Conservation (phyloP, 2,888 invertebrate species). For the Mimas tiliae region DNA sequence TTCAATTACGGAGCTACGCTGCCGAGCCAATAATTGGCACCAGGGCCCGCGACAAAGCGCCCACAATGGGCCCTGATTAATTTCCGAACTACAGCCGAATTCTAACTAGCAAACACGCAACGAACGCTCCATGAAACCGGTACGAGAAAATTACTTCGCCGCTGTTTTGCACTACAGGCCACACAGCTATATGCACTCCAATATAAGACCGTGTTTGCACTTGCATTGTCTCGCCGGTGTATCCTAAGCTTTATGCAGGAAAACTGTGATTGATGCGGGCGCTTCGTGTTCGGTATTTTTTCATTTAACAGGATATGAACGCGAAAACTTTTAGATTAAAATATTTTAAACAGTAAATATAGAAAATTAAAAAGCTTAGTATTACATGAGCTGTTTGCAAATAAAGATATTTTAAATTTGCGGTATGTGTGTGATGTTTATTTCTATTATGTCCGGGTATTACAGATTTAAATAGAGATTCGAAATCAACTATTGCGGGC, state of each 20-base stretch:
- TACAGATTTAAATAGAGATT: too few relatives aligned
- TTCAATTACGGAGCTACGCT: constrained; percentile 73
- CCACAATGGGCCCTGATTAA: constrained; percentile 83
- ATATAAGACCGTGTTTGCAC: constrained; percentile 29
- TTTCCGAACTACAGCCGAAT: constrained; percentile 83
- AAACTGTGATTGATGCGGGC: constrained; percentile 40
- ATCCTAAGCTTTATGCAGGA: constrained; percentile 36
- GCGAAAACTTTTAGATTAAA: constrained; percentile 4
- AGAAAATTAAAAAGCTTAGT: constrained; percentile 4
- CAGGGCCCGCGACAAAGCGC: constrained; percentile 79
- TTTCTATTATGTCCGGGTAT: too few relatives aligned
- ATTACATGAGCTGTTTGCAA: constrained; percentile 5
- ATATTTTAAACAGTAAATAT: background rate
- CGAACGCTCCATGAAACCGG: constrained; percentile 59
- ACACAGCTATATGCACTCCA: constrained; percentile 23
- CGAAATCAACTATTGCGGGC: too few relatives aligned
- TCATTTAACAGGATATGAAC: constrained; percentile 28
- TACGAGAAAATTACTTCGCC: constrained; percentile 67
- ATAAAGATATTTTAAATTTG: background rate
- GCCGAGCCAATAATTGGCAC: constrained; percentile 80
- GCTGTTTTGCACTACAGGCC: constrained; percentile 55
- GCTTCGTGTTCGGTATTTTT: constrained; percentile 35
- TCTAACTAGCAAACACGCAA: constrained; percentile 80
- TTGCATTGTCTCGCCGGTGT: constrained; percentile 47
- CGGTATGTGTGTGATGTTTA: background rate